Evolutionary conservation across 2,888 invertebrate species (phyloP).

Genomic region (Nemotelus pantherinus): DNA sequence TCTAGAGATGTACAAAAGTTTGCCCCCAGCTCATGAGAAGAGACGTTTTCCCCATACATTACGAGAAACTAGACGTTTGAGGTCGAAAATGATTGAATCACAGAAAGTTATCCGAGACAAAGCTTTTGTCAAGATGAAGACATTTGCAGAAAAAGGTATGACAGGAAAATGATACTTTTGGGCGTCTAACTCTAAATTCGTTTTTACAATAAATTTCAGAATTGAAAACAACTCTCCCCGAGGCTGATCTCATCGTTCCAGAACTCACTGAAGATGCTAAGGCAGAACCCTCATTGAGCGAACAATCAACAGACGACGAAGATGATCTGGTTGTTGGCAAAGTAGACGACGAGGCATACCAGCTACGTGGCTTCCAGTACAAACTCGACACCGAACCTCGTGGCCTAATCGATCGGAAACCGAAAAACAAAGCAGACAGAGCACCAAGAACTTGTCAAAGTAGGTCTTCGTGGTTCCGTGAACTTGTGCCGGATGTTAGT

Average conservation of each 20-base stretch:
- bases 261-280: background rate
- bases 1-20: conserved; percentile 31
- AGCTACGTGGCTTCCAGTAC: conserved; percentile 61
- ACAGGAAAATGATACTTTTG: conserved; percentile 25
- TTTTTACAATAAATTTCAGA: too few species aligned
- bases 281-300: conserved; percentile 52
- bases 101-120: conserved; percentile 57
- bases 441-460: conserved; percentile 59
- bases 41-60: conserved; percentile 58
- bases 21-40: conserved; percentile 29
- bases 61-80: conserved; percentile 56
- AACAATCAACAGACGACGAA: conserved; percentile 61
- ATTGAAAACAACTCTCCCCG: too few species aligned
- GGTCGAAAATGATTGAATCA: conserved; percentile 56
- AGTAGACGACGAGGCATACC: conserved; percentile 55
- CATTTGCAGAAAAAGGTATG: conserved; percentile 55
- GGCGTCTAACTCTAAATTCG: background rate
- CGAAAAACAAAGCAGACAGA: conserved; percentile 49
- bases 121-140: conserved; percentile 56
- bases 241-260: too few species aligned
- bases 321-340: conserved; percentile 60
- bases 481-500: conserved; percentile 57
- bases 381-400: conserved; percentile 58
- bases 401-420: conserved; percentile 54
- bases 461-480: conserved; percentile 61